Base-by-base conservation (phyloP, 2,888 invertebrate species). In the Arge pagana region DNA sequence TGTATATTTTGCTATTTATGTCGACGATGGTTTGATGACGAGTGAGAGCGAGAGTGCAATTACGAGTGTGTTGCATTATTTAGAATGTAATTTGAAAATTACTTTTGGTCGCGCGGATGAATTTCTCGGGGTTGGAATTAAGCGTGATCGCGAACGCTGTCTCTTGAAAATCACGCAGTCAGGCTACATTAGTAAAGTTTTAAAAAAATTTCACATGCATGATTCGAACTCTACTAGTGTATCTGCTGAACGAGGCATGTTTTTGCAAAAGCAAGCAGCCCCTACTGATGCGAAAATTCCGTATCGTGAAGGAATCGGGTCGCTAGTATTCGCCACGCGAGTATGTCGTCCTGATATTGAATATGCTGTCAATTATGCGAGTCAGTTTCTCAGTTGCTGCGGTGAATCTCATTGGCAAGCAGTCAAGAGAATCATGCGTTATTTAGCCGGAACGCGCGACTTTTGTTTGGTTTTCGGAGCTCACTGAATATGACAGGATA, bases 401-500 rank as follows among this genome's bases (percentile, higher is more conserved):
- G 28, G 28, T 1, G 10, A 3, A n/a, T 2, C 10, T 2, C 41
- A 41, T 26, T 41, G 41, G 62, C 58, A 53, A 56, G 39, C 50
- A 10, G 41, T 57, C 3, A 52, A 53, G 26, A 39, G 55, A 30
- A 55, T 64, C n/a, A 53, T 66, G 26, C 48, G 55, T 10, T 65
- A 64, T 49, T 40, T 65, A 19, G 56, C 45, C 10, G 62, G 59
- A 19, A 63, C 65, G 3, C 4, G 7, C 0, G 35, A 57, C 24
- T 48, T 28, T 23, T 54, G 56, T 1, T 48, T 60, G 11, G 35
- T 56, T 19, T 60, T 45, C 33, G 51, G 37, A 49, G 42, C 16
- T 16, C 4, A 3, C 4, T 5, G 10, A 39, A 26, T 10, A 2
- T 56, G 4, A 11, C 10, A 0, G 57, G 55, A 3, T 62, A 51